phyloP scores from a whole-genome alignment of 2,113 vertebrate species.

The Trogon surrucura region DNA sequence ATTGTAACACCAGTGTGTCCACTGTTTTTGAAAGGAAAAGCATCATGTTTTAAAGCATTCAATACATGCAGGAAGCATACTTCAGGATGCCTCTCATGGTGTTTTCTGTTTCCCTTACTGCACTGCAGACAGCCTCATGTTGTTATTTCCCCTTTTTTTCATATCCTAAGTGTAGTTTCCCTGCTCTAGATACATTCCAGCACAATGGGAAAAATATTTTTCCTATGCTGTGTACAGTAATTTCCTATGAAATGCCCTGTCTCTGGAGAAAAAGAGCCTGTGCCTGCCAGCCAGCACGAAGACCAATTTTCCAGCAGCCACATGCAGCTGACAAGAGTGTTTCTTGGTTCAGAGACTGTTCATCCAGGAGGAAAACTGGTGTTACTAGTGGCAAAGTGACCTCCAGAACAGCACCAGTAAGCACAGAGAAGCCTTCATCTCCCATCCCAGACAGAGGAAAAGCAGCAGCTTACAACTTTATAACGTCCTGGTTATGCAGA shows the following conservation, averaged over 20 bases:
- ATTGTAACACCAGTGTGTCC: constrained; percentile 33
- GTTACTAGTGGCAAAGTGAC: background rate
- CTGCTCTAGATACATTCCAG: constrained; percentile 47
- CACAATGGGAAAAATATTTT: constrained; percentile 52
- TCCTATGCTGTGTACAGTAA: background rate
- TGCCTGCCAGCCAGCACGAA: background rate
- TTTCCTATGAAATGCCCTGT: constrained; percentile 47
- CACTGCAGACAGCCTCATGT: constrained; percentile 58
- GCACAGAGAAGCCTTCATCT: background rate
- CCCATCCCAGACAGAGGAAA: background rate
- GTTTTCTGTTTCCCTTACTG: constrained; percentile 63
- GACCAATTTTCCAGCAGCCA: background rate
- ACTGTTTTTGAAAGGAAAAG: constrained; percentile 72
- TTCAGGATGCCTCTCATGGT: constrained; percentile 64
- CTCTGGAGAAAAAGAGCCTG: background rate
- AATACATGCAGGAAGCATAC: constrained; percentile 64
- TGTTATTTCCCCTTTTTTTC: constrained; percentile 66
- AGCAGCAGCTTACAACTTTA: background rate
- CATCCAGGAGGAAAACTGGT: background rate
- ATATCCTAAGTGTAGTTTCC: constrained; percentile 63
- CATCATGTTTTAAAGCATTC: constrained; percentile 72
- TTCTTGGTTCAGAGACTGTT: background rate
- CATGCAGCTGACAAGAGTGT: background rate
- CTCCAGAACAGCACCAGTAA: background rate
- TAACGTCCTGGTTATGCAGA: fast-evolving